Evolutionary conservation across 2,797 vertebrate genomes (phyloP).

Genomic region (Aeoliscus strigatus): DNA sequence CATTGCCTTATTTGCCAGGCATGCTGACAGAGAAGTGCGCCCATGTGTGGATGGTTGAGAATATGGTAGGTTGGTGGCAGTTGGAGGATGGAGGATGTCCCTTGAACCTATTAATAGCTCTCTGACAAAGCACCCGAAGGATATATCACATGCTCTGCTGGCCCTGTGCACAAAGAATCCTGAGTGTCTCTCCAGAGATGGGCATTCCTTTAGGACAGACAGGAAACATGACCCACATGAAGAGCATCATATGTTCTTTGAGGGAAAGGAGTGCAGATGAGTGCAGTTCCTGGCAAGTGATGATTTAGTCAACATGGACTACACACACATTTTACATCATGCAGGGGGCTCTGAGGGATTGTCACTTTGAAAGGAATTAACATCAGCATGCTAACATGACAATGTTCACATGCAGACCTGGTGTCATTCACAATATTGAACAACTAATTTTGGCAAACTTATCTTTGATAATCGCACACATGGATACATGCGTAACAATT

Average conservation of each 20-base stretch:
- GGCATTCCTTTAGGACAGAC: slow-evolving; percentile 46
- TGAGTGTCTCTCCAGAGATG: slow-evolving; percentile 59
- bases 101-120: slow-evolving; percentile 72
- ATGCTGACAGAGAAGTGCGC: slow-evolving; percentile 30
- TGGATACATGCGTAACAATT: no score
- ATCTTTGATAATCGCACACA: no score
- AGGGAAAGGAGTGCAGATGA: slow-evolving; percentile 11
- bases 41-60: slow-evolving; percentile 42
- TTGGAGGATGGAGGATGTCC: slow-evolving; percentile 49
- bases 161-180: slow-evolving; percentile 48
- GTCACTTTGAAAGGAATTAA: no score
- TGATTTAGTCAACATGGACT: slow-evolving; percentile 4
- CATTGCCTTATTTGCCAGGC: slow-evolving; percentile 28
- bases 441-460: no score
- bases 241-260: slow-evolving; percentile 33
- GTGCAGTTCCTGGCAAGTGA: slow-evolving; percentile 15
- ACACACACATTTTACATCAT: background rate
- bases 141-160: slow-evolving; percentile 68
- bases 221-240: slow-evolving; percentile 39
- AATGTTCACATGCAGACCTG: no score
- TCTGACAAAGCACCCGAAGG: slow-evolving; percentile 59
- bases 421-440: no score
- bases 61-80: slow-evolving; percentile 38
- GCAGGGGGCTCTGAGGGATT: background rate
- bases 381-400: no score